Conservation (phyloP, 2,113 vertebrate genomes). For the Hystrix cristata region DNA sequence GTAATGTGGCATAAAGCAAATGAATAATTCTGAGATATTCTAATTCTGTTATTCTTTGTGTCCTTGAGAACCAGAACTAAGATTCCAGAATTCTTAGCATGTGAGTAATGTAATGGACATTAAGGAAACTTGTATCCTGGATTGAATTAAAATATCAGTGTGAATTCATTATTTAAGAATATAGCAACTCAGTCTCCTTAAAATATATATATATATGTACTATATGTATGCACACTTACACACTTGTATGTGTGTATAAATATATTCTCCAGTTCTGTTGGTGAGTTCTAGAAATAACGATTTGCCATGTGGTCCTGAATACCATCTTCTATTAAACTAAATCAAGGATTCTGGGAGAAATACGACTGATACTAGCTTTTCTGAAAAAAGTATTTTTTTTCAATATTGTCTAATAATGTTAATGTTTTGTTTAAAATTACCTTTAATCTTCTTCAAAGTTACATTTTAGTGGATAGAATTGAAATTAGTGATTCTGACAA, state of each 20-base stretch:
- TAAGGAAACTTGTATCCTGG: neutral
- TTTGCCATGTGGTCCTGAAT: neutral
- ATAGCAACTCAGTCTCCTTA: neutral
- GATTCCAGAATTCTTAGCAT: neutral
- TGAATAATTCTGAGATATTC: neutral
- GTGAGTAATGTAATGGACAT: neutral
- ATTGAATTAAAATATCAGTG: slow-evolving; percentile 28
- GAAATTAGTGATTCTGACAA: neutral
- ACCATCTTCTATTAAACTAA: neutral
- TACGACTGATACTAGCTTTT: neutral
- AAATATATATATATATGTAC: neutral
- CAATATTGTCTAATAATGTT: neutral
- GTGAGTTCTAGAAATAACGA: slow-evolving; percentile 3
- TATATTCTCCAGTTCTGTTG: neutral
- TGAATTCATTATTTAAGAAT: neutral
- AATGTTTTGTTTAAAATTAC: neutral
- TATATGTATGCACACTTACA: neutral
- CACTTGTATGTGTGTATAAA: neutral
- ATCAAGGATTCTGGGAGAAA: neutral
- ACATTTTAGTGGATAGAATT: neutral
- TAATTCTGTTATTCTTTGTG: neutral
- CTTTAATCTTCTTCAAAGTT: slow-evolving; percentile 2
- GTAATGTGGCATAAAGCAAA: neutral
- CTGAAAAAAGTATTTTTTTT: neutral
- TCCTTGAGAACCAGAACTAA: neutral